Percentiles rank a stretch among this genome's conserved stretches.
phyloP scores from a whole-genome alignment of 2,888 invertebrate species.

The Blera fallax region DNA sequence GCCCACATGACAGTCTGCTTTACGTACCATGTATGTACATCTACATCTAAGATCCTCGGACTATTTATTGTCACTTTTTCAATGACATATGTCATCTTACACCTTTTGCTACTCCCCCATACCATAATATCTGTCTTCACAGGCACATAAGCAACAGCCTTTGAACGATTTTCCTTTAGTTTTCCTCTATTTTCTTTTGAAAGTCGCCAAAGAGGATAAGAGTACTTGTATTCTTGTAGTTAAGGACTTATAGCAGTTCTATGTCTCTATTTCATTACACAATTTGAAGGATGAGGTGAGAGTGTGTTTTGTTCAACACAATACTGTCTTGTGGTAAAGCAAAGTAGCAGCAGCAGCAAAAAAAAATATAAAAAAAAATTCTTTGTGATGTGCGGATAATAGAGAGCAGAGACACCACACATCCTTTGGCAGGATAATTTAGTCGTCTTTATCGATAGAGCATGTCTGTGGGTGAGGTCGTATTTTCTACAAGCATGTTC shows the following conservation, averaged over 20 bases:
- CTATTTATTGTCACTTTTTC: not conserved
- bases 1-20: too few species aligned
- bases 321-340: slow-evolving; percentile 4
- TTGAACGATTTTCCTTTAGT: not conserved
- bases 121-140: not conserved
- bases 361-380: not conserved
- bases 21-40: too few species aligned
- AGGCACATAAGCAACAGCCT: not conserved
- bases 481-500: slow-evolving; percentile 50
- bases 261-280: slow-evolving; percentile 35
- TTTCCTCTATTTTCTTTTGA: not conserved
- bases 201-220: not conserved
- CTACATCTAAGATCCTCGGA: too few species aligned
- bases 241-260: slow-evolving; percentile 16
- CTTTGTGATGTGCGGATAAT: slow-evolving; percentile 54
- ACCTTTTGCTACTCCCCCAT: not conserved
- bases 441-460: slow-evolving; percentile 69
- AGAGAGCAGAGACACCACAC: slow-evolving; percentile 20
- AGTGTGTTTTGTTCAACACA: slow-evolving; percentile 26
- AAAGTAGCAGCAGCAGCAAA: not conserved
- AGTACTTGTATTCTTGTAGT: not conserved
- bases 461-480: slow-evolving; percentile 52
- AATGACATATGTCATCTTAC: too few species aligned
- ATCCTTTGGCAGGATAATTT: slow-evolving; percentile 63
- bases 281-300: slow-evolving; percentile 30